Evolutionary conservation across 1,140 invertebrate genomes (phyloP).

Genomic region (Achroia grisella): DNA sequence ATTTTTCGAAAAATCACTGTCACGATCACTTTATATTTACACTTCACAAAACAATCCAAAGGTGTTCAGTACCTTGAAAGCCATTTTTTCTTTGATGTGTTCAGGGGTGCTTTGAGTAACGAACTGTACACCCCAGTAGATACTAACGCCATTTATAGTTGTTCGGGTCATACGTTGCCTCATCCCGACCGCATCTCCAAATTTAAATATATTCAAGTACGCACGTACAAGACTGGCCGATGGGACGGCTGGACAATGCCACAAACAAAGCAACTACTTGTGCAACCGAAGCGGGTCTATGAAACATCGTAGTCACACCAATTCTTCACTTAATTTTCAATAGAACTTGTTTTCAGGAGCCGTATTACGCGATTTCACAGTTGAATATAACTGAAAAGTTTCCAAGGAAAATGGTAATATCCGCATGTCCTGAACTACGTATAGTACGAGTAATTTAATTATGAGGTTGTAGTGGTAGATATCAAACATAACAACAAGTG

Average conservation of each 20-base stretch:
- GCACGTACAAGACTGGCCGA: conserved; percentile 56
- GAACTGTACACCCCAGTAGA: conserved; percentile 56
- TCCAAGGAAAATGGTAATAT: conserved; percentile 9
- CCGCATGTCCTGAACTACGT: not conserved
- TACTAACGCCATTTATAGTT: conserved; percentile 61
- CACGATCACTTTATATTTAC: conserved; percentile 35
- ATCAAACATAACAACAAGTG: too few species aligned
- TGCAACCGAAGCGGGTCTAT: conserved; percentile 50
- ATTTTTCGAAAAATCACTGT: conserved; percentile 29
- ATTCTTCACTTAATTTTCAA: conserved; percentile 44
- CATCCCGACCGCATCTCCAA: conserved; percentile 66
- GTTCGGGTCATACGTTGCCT: conserved; percentile 38
- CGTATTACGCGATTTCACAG: conserved; percentile 29
- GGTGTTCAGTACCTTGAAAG: conserved; percentile 54
- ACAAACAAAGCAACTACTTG: conserved; percentile 59
- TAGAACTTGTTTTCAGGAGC: conserved; percentile 39
- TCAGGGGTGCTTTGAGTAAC: conserved; percentile 51
- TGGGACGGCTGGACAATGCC: conserved; percentile 62
- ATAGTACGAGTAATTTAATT: too few species aligned
- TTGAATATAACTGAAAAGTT: conserved; percentile 7
- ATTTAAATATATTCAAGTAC: conserved; percentile 73
- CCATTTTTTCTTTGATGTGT: conserved; percentile 52
- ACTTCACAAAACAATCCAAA: conserved; percentile 47
- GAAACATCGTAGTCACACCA: conserved; percentile 50
- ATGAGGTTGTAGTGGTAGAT: too few species aligned